phyloP scores from a whole-genome alignment of 2,113 vertebrate genomes.

The Machaerirhynchus nigripectus region DNA sequence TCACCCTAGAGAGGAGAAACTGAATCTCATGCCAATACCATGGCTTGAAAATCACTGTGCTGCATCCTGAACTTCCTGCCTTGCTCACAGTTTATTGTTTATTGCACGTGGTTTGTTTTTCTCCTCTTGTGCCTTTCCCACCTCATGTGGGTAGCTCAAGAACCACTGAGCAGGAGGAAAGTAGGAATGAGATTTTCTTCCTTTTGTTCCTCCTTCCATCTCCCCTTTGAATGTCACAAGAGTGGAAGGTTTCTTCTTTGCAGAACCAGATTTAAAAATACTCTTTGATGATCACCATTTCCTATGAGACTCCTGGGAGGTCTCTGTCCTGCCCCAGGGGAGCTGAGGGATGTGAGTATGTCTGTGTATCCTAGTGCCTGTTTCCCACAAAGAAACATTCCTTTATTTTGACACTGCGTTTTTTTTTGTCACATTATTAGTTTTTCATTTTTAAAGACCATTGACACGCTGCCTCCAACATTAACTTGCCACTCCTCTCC shows the following conservation, averaged over 20 bases:
- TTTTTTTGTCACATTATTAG: background rate
- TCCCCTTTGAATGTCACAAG: background rate
- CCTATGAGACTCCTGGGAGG: background rate
- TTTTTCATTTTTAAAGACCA: background rate
- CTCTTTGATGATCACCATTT: background rate
- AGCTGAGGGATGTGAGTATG: background rate
- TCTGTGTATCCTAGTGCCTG: background rate
- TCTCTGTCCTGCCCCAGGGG: background rate
- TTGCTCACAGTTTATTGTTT: background rate
- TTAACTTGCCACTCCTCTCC: background rate
- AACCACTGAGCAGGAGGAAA: background rate
- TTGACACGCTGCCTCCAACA: background rate
- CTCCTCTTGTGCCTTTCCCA: background rate
- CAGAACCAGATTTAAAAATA: background rate
- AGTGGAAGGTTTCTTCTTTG: background rate
- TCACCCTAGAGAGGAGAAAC: background rate
- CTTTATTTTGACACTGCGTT: background rate
- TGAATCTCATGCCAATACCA: background rate
- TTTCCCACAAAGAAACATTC: background rate
- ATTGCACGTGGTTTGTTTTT: background rate
- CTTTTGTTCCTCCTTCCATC: background rate
- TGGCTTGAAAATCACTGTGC: background rate
- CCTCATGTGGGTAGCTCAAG: background rate
- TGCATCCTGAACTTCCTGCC: fast-evolving
- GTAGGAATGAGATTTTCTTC: background rate